These are phyloP conservation scores for Eurypyga helias DNA, from an alignment of 2,113 vertebrate genomes.

Conservation along the genomic window DNA sequence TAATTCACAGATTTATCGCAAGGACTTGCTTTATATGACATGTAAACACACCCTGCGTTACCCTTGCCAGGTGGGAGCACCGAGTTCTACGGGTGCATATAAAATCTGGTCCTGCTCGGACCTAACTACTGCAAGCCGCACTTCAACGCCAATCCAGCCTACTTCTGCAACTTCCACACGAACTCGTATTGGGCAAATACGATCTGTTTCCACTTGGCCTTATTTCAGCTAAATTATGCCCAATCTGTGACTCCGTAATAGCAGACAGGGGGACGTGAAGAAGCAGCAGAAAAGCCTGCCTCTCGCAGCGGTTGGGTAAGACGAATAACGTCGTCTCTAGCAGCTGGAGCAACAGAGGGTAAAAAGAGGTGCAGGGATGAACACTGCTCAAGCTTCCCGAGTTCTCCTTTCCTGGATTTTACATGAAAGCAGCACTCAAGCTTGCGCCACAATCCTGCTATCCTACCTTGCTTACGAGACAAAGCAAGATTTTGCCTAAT, in stretches of 20 bases:
- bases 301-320: background rate
- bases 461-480: background rate
- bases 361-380: background rate
- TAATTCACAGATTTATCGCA: background rate
- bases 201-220: background rate
- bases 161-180: background rate
- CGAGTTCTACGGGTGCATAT: background rate
- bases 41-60: background rate
- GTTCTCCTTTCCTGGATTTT: background rate
- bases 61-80: background rate
- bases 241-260: background rate
- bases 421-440: background rate
- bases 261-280: background rate
- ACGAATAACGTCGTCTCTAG: accelerated
- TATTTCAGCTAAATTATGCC: background rate
- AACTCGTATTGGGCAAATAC: background rate
- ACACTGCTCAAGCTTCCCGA: background rate
- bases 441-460: background rate
- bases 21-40: background rate
- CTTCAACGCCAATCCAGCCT: background rate
- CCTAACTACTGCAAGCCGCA: background rate
- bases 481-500: background rate
- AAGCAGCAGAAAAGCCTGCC: background rate
- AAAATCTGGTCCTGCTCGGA: background rate
- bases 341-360: background rate